phyloP scores from a whole-genome alignment of 2,888 invertebrate species.

The Idaea aversata region DNA sequence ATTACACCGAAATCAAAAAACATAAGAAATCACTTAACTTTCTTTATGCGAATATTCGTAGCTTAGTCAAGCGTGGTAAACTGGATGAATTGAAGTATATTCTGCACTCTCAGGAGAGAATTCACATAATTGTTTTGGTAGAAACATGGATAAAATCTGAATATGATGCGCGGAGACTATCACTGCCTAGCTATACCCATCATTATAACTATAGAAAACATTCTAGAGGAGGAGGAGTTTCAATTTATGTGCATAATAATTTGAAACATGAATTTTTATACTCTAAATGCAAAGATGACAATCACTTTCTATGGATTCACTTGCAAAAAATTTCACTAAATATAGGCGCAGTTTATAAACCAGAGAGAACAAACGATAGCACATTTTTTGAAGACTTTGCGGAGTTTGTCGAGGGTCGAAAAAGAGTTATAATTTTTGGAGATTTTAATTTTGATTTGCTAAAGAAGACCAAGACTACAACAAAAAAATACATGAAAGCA shows the following conservation, averaged over 20 bases:
- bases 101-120: constrained; percentile 21
- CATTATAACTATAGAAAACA: constrained; percentile 25
- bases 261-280: constrained; percentile 23
- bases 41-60: constrained; percentile 28
- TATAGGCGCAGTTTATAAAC: constrained; percentile 14
- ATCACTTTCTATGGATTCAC: constrained; percentile 29
- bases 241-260: constrained; percentile 26
- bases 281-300: constrained; percentile 18
- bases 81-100: constrained; percentile 19
- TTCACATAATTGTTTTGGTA: constrained; percentile 18
- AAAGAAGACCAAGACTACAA: background rate
- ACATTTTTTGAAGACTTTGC: background rate
- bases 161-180: background rate
- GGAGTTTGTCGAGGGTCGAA: background rate
- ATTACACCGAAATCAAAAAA: no score
- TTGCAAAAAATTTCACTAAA: constrained; percentile 8
- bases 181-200: constrained; percentile 13
- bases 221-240: constrained; percentile 29
- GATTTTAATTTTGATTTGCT: background rate
- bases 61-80: constrained; percentile 23
- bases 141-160: constrained; percentile 29
- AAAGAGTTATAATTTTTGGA: background rate
- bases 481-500: background rate
- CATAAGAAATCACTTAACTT: constrained; percentile 16
- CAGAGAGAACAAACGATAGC: background rate